Evolutionary conservation across 2,888 invertebrate genomes (phyloP).

Genomic region (Drosophila koepferae): DNA sequence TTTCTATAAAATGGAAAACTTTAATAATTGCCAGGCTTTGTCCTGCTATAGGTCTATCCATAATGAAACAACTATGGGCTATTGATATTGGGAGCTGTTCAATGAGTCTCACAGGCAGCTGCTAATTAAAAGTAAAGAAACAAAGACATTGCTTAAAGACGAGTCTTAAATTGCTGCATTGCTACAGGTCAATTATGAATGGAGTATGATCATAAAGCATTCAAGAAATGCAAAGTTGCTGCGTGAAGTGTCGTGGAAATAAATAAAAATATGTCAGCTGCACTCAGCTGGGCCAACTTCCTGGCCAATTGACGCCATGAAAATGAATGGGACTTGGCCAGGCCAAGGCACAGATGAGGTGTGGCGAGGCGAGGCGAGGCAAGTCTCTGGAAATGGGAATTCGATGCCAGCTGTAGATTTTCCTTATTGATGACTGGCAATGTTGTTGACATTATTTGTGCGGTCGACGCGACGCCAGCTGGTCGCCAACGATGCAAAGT

Average conservation of each 20-base stretch:
- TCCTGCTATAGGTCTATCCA: too few relatives aligned
- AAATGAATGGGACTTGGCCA: conserved; percentile 5
- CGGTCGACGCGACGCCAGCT: conserved; percentile 66
- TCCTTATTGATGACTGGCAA: conserved; percentile 69
- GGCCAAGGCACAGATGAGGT: neutral
- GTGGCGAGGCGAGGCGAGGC: neutral
- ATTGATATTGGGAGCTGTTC: too few relatives aligned
- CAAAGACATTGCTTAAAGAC: neutral
- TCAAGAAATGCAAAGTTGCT: neutral
- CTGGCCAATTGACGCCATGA: conserved; percentile 18
- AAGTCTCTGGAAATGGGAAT: conserved; percentile 19
- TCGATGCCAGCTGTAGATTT: conserved; percentile 53
- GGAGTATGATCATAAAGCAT: conserved; percentile 10
- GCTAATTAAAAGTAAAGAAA: neutral
- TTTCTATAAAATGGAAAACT: too few relatives aligned
- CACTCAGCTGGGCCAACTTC: conserved; percentile 26
- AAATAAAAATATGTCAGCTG: conserved; percentile 11
- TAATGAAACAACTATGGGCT: too few relatives aligned
- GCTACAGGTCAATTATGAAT: neutral
- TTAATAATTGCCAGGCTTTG: too few relatives aligned
- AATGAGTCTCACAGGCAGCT: neutral
- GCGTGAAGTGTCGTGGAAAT: neutral
- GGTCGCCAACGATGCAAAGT: conserved; percentile 73
- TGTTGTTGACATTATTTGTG: conserved; percentile 78
- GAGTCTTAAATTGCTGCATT: neutral